Conservation (phyloP, 2,113 vertebrate species). For the Chauna torquata region DNA sequence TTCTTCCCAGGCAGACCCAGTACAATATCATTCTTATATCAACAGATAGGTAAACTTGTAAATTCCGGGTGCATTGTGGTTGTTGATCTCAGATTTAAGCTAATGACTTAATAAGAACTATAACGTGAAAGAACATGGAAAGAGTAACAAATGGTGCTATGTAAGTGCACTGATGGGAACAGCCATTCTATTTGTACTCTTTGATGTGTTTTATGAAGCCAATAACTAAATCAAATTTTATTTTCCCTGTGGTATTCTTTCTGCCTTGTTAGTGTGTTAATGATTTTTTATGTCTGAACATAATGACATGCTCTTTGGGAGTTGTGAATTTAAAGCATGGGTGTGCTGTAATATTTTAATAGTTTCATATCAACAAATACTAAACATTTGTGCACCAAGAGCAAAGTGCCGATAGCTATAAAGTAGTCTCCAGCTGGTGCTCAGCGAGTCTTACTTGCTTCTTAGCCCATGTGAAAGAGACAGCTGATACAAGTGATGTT, state of each 20-base stretch:
- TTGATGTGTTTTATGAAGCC: neutral
- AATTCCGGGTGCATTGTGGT: neutral
- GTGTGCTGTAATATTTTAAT: constrained; percentile 9
- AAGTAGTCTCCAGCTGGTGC: neutral
- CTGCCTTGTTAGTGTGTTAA: constrained; percentile 16
- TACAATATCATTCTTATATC: neutral
- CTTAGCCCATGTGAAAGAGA: neutral
- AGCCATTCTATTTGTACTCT: neutral
- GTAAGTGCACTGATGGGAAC: neutral
- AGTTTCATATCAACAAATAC: neutral
- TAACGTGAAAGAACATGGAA: neutral
- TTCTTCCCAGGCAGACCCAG: neutral
- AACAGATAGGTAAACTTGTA: neutral
- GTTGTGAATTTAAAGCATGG: neutral
- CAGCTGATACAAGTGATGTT: neutral
- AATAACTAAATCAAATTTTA: constrained; percentile 22
- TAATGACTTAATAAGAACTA: neutral
- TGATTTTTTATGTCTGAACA: neutral
- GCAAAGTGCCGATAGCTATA: neutral
- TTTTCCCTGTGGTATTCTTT: constrained; percentile 25
- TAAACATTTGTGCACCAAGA: neutral
- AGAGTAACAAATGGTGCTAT: neutral
- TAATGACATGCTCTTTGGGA: neutral
- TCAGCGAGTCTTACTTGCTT: neutral
- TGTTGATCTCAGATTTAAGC: neutral